Evolutionary conservation across 2,888 invertebrate genomes (phyloP), one percentile per base, ranked within the genome.

Genomic region (Mimachlamys varia): DNA sequence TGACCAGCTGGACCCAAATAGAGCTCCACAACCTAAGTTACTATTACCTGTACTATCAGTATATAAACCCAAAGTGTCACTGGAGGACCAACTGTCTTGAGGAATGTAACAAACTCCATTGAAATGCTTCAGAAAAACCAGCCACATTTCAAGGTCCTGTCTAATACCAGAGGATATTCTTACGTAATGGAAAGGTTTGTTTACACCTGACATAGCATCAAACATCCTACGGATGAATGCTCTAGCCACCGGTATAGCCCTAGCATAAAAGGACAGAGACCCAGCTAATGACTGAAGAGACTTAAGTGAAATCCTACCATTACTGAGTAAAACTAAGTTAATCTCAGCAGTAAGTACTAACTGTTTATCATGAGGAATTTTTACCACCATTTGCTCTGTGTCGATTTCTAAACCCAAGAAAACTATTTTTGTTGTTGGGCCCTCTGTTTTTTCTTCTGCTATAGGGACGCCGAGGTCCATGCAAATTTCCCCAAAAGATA

Each of bases 351-450:
- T 55, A 55, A 55, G 55, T 55, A 19, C 55, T 17, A 55, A 17
- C 55, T 55, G 55, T 89, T 89, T 89, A 22, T 44, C n/a, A 58
- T 5, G 22, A 76, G 89, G 89, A n/a, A 89, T 89, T 38, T n/a
- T 62, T 76, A 89, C 76, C 10, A 87, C 33, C 89, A 62, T 62
- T 27, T 89, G 27, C 33, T 38, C 53, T 12, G 88, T 89, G 27
- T 89, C 89, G 53, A 89, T 89, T 62, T 89, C 88, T 50, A 89
- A 37, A 17, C 89, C 89, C 33, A 87, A 38, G 33, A 50, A 89
- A 33, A 53, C 44, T 12, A 89, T 22, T 50, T 7, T 50, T 44
- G 89, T 50, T 87, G n/a, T 87, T 22, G 89, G 87, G 17, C 89
- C 89, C 44, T 22, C 27, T 13, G 50, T 90, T 90, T 90, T 90